Conservation (phyloP, 2,113 vertebrate genomes). For the Erpornis zantholeuca region DNA sequence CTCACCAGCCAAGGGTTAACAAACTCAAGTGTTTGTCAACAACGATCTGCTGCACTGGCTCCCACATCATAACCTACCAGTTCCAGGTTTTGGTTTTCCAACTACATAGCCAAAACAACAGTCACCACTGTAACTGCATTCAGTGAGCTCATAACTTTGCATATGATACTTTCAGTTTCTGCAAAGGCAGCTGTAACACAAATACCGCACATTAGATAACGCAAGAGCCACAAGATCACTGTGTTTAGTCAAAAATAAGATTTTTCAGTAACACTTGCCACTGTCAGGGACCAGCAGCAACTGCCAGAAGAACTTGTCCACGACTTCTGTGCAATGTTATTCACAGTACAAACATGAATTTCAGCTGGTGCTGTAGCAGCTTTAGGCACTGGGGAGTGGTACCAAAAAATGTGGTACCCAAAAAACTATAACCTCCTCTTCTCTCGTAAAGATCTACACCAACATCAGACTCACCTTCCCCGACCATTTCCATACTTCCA, state of each 20-base stretch:
- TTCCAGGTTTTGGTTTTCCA: background rate
- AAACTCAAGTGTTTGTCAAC: background rate
- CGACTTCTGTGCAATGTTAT: background rate
- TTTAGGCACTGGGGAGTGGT: background rate
- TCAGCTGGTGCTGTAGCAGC: fast-evolving
- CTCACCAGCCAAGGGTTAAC: background rate
- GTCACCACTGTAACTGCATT: background rate
- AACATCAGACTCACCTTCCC: background rate
- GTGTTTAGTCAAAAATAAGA: background rate
- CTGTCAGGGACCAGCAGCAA: background rate
- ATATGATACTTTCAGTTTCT: background rate
- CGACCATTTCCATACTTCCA: background rate
- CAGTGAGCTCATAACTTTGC: background rate
- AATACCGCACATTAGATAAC: fast-evolving
- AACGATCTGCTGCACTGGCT: background rate
- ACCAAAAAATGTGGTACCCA: background rate
- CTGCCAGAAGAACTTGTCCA: background rate
- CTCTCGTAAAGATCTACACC: background rate
- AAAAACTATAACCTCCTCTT: background rate
- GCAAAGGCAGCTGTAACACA: background rate
- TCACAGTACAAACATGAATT: background rate
- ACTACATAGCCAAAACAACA: background rate
- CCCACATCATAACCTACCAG: fast-evolving
- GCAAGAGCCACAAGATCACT: background rate
- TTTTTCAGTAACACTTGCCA: background rate